Conservation (phyloP, 2,797 vertebrate species). For the Chloroceryle amazona region DNA sequence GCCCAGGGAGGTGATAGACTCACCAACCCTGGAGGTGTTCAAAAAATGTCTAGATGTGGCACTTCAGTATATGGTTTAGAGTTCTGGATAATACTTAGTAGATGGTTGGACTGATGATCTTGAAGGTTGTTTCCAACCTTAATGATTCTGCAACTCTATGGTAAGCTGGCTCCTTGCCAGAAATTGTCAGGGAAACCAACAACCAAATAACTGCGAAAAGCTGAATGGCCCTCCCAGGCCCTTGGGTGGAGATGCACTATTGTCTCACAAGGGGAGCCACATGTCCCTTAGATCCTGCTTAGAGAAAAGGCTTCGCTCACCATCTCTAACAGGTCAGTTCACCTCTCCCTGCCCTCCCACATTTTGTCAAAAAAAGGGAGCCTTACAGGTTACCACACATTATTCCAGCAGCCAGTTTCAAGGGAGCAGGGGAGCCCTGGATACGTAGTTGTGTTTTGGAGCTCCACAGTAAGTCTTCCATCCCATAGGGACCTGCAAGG, state of each 20-base stretch:
- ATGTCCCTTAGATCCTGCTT: rapidly evolving
- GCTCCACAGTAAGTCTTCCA: not conserved
- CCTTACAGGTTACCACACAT: not conserved
- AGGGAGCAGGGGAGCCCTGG: not conserved
- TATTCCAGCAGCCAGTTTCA: not conserved
- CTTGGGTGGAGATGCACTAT: not conserved
- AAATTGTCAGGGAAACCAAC: not conserved
- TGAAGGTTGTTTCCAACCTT: too few relatives aligned
- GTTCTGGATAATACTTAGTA: too few relatives aligned
- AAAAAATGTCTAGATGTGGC: too few relatives aligned
- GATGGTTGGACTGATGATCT: too few relatives aligned
- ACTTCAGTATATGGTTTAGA: too few relatives aligned
- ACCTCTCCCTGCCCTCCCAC: not conserved
- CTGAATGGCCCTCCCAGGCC: not conserved
- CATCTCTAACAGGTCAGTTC: not conserved
- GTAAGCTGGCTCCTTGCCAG: not conserved
- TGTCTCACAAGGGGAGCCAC: not conserved
- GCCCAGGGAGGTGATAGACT: too few relatives aligned
- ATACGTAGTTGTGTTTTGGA: not conserved
- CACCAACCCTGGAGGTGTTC: too few relatives aligned
- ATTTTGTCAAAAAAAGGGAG: not conserved
- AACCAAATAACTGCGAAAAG: not conserved
- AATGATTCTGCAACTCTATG: too few relatives aligned
- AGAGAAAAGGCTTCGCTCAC: not conserved
- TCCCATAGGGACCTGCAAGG: not conserved